Evolutionary conservation across 1,140 invertebrate species (phyloP).

Genomic region (Lepidurus arcticus): DNA sequence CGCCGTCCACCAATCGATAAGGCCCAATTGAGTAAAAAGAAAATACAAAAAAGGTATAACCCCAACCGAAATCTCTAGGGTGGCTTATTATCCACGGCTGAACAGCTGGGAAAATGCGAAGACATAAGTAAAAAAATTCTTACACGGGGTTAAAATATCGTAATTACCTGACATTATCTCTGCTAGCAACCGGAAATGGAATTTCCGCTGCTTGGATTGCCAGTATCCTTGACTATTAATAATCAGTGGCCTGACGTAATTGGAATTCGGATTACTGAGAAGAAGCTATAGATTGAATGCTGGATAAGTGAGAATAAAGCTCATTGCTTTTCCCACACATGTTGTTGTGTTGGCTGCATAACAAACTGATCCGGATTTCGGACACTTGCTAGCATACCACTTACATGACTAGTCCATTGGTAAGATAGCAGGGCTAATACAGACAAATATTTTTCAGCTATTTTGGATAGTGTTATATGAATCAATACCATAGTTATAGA

Average conservation of each 20-base stretch:
- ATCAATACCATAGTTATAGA: too few relatives aligned
- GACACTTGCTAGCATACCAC: too few relatives aligned
- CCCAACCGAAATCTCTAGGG: constrained; percentile 4
- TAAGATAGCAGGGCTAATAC: too few relatives aligned
- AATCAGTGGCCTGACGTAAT: background rate
- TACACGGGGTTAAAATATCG: background rate
- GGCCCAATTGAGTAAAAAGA: constrained; percentile 3
- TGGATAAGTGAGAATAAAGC: background rate
- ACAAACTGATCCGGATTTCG: too few relatives aligned
- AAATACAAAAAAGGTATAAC: background rate
- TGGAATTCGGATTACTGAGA: background rate
- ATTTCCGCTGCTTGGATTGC: too few relatives aligned
- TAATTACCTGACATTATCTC: background rate
- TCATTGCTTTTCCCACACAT: background rate
- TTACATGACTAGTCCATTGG: too few relatives aligned
- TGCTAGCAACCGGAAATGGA: background rate
- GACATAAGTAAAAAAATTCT: background rate
- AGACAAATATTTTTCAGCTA: too few relatives aligned
- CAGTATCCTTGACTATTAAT: background rate
- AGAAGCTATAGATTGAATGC: background rate
- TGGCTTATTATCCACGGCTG: constrained; percentile 2
- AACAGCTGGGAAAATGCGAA: background rate
- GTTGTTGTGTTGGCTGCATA: background rate
- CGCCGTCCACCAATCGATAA: background rate
- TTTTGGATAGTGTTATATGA: too few relatives aligned